These are phyloP conservation scores for Tupaia chinensis DNA, from an alignment of 2,113 vertebrate genomes.

Conservation along the genomic window DNA sequence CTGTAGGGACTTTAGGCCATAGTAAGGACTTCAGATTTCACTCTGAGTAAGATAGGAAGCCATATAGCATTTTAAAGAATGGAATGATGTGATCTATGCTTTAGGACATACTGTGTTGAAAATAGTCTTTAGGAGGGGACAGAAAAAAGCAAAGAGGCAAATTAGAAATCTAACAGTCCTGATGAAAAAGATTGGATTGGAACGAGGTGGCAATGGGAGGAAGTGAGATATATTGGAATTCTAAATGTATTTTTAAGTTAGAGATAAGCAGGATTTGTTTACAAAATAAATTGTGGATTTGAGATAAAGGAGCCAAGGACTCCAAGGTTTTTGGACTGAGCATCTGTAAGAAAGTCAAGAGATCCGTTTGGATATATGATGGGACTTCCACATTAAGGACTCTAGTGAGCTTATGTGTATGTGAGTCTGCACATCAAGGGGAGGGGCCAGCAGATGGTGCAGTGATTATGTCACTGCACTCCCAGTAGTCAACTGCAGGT, in stretches of 20 bases:
- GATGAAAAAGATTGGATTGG: neutral
- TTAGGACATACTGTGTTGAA: neutral
- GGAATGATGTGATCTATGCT: neutral
- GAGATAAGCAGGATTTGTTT: neutral
- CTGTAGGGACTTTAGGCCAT: neutral
- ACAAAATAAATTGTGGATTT: neutral
- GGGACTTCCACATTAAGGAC: neutral
- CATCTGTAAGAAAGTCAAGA: conserved; percentile 17
- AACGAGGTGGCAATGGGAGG: neutral
- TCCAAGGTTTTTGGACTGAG: neutral
- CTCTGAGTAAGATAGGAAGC: neutral
- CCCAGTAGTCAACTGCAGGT: no score
- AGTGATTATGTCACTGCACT: no score
- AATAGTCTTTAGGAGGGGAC: neutral
- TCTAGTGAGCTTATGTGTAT: neutral
- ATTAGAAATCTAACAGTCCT: neutral
- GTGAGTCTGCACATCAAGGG: neutral
- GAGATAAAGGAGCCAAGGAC: neutral
- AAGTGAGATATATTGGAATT: neutral
- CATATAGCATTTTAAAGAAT: neutral
- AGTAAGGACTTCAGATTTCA: neutral
- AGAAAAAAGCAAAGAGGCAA: neutral
- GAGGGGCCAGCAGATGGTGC: no score
- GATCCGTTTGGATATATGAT: neutral
- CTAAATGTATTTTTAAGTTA: conserved; percentile 34